A percentile compares a stretch with the other conserved stretches of the same genome.
phyloP scores from a whole-genome alignment of 2,888 invertebrate genomes.

The Drosophila kuntzei region DNA sequence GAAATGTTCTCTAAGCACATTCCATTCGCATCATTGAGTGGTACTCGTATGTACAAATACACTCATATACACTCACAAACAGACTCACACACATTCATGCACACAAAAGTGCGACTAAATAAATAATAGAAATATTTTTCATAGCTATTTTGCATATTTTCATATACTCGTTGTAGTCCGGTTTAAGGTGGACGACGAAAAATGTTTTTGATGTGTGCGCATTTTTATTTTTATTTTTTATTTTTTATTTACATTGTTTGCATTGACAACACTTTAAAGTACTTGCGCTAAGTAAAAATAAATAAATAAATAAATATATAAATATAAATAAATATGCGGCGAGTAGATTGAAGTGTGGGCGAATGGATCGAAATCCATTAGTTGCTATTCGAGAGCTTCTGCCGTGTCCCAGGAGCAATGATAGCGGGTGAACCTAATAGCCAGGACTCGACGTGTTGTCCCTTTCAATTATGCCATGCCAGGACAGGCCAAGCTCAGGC shows the following conservation, averaged over 20 bases:
- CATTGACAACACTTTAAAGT: slow-evolving; percentile 59
- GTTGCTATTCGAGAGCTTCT: slow-evolving; percentile 46
- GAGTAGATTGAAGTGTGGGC: slow-evolving; percentile 23
- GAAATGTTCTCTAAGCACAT: slow-evolving; percentile 39
- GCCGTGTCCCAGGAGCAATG: slow-evolving; percentile 76
- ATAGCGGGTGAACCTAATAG: slow-evolving; percentile 77
- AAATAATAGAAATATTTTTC: slow-evolving; percentile 70
- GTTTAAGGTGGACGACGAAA: slow-evolving; percentile 33
- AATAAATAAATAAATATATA: slow-evolving; percentile 65
- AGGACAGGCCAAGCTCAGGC: slow-evolving; percentile 17
- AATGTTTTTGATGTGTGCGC: slow-evolving; percentile 13
- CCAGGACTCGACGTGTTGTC: slow-evolving; percentile 79
- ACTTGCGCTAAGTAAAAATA: slow-evolving; percentile 68
- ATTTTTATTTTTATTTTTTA: slow-evolving; percentile 27
- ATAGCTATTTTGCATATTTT: slow-evolving; percentile 73
- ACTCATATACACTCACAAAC: slow-evolving; percentile 10
- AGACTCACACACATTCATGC: slow-evolving; percentile 10
- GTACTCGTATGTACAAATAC: slow-evolving; percentile 19
- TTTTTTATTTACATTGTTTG: slow-evolving; percentile 40
- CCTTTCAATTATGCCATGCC: slow-evolving; percentile 76
- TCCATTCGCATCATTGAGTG: slow-evolving; percentile 49
- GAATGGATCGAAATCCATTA: slow-evolving; percentile 72
- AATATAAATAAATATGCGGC: slow-evolving; percentile 55
- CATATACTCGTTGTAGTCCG: slow-evolving; percentile 18
- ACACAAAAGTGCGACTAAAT: slow-evolving; percentile 46